A percentile compares a stretch with the other conserved stretches of the same genome.
phyloP scores from a whole-genome alignment of 2,797 vertebrate species.

The Philypnodon macrostomus region DNA sequence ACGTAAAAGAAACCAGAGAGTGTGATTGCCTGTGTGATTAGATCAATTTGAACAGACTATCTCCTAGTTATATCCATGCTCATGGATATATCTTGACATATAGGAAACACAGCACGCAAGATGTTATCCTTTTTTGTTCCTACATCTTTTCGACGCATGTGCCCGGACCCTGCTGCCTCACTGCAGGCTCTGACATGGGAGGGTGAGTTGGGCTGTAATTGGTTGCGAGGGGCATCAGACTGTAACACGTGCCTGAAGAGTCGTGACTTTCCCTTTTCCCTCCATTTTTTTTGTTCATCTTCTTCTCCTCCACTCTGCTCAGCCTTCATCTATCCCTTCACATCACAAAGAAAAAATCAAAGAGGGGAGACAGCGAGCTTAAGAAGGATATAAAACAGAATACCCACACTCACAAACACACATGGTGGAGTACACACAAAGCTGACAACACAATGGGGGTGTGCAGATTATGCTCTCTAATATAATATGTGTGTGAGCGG shows the following conservation, averaged over 20 bases:
- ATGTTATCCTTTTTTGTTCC: not conserved
- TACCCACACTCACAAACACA: conserved; percentile 9
- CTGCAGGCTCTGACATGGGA: conserved; percentile 33
- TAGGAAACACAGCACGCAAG: conserved; percentile 12
- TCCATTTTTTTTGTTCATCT: not conserved
- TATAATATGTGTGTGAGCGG: conserved; percentile 19
- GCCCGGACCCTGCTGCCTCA: conserved; percentile 25
- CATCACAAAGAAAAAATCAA: conserved; percentile 11
- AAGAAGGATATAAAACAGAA: conserved; percentile 8
- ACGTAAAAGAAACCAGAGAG: no score
- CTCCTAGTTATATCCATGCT: conserved; percentile 43
- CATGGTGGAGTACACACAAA: not conserved
- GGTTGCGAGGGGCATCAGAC: conserved; percentile 43
- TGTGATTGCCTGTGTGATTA: not conserved
- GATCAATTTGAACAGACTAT: not conserved
- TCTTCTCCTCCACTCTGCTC: conserved; percentile 13
- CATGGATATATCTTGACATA: conserved; percentile 24
- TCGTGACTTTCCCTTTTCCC: conserved; percentile 59
- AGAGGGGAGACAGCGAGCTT: conserved; percentile 25
- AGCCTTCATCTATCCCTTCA: conserved; percentile 25
- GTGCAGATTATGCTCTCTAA: conserved; percentile 30
- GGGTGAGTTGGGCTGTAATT: conserved; percentile 57
- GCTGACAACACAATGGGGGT: conserved; percentile 20
- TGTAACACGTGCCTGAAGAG: conserved; percentile 63
- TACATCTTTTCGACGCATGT: conserved; percentile 21